Evolutionary conservation across 2,888 invertebrate genomes (phyloP).

Genomic region (Patella depressa): DNA sequence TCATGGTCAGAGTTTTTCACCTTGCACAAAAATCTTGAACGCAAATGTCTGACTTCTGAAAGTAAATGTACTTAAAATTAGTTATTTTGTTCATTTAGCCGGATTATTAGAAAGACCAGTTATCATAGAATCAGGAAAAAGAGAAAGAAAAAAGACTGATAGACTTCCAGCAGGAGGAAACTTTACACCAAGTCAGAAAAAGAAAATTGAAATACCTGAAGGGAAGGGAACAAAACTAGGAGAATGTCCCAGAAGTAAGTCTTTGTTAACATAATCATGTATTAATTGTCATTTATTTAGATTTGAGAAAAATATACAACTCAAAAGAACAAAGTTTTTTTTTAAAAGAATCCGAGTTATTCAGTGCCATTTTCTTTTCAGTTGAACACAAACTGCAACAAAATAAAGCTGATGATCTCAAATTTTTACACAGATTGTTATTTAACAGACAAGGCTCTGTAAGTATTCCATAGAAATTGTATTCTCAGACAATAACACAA

Average conservation of each 20-base stretch:
- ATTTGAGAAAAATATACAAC: no score
- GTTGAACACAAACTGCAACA: constrained; percentile 66
- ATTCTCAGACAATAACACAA: no score
- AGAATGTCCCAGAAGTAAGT: constrained; percentile 79
- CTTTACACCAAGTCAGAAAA: constrained; percentile 56
- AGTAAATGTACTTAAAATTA: no score
- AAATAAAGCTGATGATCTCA: constrained; percentile 80
- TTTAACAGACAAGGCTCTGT: constrained; percentile 76
- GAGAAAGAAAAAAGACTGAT: constrained; percentile 71
- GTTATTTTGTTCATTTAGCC: constrained; percentile 40
- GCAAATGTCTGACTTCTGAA: no score
- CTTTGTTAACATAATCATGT: not conserved
- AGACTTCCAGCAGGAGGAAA: constrained; percentile 60
- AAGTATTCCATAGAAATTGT: constrained; percentile 39
- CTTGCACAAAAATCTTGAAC: no score
- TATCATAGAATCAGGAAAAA: constrained; percentile 66
- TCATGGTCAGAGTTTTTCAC: no score
- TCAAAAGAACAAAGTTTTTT: no score
- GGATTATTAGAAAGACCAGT: constrained; percentile 70
- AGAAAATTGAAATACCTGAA: constrained; percentile 65
- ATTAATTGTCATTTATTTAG: not conserved
- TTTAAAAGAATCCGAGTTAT: no score
- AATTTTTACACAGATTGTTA: constrained; percentile 78
- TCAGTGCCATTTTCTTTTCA: constrained; percentile 33
- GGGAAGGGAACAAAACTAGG: constrained; percentile 80